phyloP scores from a whole-genome alignment of 1,140 invertebrate species.

The Coelopa frigida region DNA sequence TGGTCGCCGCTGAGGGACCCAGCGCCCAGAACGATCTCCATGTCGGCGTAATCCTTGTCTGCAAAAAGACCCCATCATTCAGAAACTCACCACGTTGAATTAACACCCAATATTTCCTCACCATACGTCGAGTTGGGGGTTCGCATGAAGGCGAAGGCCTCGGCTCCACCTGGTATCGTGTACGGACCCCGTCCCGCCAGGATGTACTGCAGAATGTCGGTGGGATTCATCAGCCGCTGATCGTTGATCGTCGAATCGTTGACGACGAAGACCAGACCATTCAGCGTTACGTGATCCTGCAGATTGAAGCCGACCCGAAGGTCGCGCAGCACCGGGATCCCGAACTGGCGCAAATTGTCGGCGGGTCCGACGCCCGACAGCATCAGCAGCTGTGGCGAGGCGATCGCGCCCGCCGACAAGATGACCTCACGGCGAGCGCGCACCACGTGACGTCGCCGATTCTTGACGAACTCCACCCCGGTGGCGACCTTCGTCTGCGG shows the following conservation, averaged over 20 bases:
- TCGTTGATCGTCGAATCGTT: conserved; percentile 54
- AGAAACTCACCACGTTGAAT: background rate
- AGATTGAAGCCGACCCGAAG: conserved; percentile 74
- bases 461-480: conserved; percentile 50
- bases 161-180: conserved; percentile 63
- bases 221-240: conserved; percentile 43
- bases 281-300: conserved; percentile 68
- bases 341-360: conserved; percentile 54
- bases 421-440: conserved; percentile 71
- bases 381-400: conserved; percentile 72
- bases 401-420: conserved; percentile 63
- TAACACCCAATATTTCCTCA: conserved; percentile 13
- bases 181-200: conserved; percentile 55
- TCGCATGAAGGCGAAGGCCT: conserved; percentile 61
- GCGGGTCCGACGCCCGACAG: conserved; percentile 74
- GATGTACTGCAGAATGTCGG: conserved; percentile 52
- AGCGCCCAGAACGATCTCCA: conserved; percentile 68
- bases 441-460: conserved; percentile 52
- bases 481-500: conserved; percentile 46
- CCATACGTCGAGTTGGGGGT: conserved; percentile 46
- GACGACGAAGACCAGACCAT: conserved; percentile 59
- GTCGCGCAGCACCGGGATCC: conserved; percentile 54
- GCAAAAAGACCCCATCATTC: background rate
- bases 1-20: conserved; percentile 64
- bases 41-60: conserved; percentile 54